phyloP scores from a whole-genome alignment of 2,113 vertebrate species.

The Psettodes erumei region DNA sequence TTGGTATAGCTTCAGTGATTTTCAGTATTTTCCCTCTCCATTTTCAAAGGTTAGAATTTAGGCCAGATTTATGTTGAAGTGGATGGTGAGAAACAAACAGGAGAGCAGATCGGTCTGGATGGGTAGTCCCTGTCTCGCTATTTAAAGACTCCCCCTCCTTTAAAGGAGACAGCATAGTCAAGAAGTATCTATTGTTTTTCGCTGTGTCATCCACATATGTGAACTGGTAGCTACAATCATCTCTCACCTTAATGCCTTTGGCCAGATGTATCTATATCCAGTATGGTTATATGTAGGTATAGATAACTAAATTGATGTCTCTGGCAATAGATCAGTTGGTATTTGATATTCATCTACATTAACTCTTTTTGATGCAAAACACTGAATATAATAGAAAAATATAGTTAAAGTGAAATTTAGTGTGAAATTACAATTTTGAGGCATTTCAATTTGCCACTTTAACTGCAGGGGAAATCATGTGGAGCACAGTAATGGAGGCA shows the following conservation, averaged over 20 bases:
- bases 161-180: not conserved
- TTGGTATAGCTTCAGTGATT: not conserved
- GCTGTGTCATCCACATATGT: not conserved
- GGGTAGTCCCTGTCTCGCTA: not conserved
- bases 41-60: not conserved
- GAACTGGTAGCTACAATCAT: too few species aligned
- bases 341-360: not conserved
- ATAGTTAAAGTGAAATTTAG: not conserved
- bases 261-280: too few species aligned
- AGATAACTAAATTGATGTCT: not conserved
- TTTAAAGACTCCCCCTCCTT: not conserved
- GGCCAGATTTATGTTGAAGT: not conserved
- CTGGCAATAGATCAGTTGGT: not conserved
- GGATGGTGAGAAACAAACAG: not conserved
- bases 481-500: not conserved
- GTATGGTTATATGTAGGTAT: too few species aligned
- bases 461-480: not conserved
- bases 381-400: not conserved
- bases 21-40: not conserved
- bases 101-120: not conserved
- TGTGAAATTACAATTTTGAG: not conserved
- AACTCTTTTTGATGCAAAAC: not conserved
- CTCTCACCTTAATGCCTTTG: too few species aligned
- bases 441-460: not conserved
- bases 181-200: too few species aligned